Conservation (phyloP, 2,113 vertebrate genomes). For the Tauraco erythrolophus region DNA sequence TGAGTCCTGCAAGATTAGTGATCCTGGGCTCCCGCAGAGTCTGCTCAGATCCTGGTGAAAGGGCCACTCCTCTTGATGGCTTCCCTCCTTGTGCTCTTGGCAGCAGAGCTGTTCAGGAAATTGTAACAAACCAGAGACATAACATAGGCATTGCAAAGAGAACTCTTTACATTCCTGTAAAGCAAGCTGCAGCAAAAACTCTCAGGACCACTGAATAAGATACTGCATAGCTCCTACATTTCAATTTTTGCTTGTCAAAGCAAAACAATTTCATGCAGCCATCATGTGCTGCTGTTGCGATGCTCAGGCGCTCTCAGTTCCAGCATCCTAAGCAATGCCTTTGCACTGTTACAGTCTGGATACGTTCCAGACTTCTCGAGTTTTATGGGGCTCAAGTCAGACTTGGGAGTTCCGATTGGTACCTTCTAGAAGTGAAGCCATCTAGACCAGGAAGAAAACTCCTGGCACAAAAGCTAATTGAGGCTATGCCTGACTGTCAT, state of each 20-base stretch:
- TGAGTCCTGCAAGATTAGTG: neutral
- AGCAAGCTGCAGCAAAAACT: conserved; percentile 30
- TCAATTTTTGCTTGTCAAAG: neutral
- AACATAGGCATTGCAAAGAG: conserved; percentile 74
- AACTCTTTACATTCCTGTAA: conserved; percentile 82
- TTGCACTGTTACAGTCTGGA: neutral
- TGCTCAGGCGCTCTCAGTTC: neutral
- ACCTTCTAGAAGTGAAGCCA: neutral
- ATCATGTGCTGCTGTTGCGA: fast-evolving
- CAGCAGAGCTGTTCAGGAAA: conserved; percentile 75
- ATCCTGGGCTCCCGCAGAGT: neutral
- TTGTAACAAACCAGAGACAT: conserved; percentile 73
- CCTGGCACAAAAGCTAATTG: neutral
- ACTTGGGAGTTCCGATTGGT: neutral
- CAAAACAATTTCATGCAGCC: fast-evolving
- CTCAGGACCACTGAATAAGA: neutral
- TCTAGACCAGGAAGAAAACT: neutral
- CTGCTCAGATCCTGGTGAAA: neutral
- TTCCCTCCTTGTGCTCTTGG: conserved; percentile 44
- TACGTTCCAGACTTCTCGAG: neutral
- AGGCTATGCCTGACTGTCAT: neutral
- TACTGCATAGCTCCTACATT: neutral
- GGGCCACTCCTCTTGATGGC: neutral
- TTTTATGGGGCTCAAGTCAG: neutral
- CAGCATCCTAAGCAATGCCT: neutral